Base-by-base conservation (phyloP, 2,113 vertebrate species). In the Caloenas nicobarica region DNA sequence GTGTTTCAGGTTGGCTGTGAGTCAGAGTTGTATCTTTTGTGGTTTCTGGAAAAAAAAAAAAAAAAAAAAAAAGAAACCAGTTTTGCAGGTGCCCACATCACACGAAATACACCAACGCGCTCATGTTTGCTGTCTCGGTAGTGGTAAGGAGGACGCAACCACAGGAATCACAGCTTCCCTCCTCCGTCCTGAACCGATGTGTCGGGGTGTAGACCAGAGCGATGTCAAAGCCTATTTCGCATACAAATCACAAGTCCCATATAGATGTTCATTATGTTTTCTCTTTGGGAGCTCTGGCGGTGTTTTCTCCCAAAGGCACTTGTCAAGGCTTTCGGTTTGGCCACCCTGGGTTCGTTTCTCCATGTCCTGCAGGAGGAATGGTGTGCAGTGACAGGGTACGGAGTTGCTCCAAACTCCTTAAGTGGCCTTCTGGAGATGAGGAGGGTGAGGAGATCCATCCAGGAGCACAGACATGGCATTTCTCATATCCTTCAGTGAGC, bases 1-100 rank as follows among this genome's bases (percentile, higher is more conserved):
- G 88, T 91, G 88, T 95, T 95, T 65, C 91, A 84, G 81, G 86
- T 94, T 93, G 77, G 70, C 69, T 66, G 73, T 94, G 88, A 84
- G 81, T 96, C 86, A 89, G 69, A 91, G 28, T 36, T 93, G 44
- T 93, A 16, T 91, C 38, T 81, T 81, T 72, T 92, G 77, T 87
- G 93, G 80, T 61, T 92, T 91, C 73, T 89, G 29, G 3, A 4
- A 17, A 44, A 61, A 81, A 36, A 28, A 70, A 4, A 4, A 17
- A 44, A 61, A 81, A 36, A 28, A 70, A 81, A 76, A 64, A 8
- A 42, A 33, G 16, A 74, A 86, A 94, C 46, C 61, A 66, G 83
- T 86, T 95, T 84, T 86, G 31, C 88, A 90, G 90, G 81, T 95
- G 57, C 83, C 86, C 54, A 68, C 80, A 88, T 95, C 88, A 92